A percentile compares a stretch with the other conserved stretches of the same genome.
Conservation (phyloP, 1,140 invertebrate genomes). For the Drosophila pachea region DNA sequence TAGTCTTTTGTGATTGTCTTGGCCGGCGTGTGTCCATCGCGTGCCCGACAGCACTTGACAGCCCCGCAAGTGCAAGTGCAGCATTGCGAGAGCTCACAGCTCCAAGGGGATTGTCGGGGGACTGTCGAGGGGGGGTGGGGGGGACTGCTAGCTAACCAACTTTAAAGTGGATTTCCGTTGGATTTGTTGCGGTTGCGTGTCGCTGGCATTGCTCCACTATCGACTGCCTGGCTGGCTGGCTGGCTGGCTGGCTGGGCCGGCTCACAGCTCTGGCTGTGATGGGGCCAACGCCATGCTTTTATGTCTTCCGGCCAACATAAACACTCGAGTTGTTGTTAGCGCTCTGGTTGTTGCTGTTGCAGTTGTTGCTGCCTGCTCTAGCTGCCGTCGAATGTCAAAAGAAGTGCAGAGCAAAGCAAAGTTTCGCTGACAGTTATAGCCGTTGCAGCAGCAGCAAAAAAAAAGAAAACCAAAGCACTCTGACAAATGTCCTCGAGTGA, state of each 20-base stretch:
- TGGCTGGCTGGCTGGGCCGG: not conserved
- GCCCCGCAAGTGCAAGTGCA: slow-evolving; percentile 66
- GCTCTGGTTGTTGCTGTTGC: not conserved
- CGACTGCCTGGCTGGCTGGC: slow-evolving; percentile 13
- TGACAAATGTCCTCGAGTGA: slow-evolving; percentile 63
- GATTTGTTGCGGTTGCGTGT: slow-evolving; percentile 76
- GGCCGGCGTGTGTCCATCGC: slow-evolving; percentile 61
- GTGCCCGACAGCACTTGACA: slow-evolving; percentile 71
- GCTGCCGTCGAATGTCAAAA: slow-evolving; percentile 41
- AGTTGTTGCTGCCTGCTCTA: slow-evolving; percentile 18
- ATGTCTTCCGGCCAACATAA: slow-evolving; percentile 78
- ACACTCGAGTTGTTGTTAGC: slow-evolving; percentile 64
- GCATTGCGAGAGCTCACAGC: slow-evolving; percentile 10
- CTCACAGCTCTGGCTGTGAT: slow-evolving; percentile 6
- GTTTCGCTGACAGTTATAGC: slow-evolving; percentile 68
- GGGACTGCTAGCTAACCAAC: slow-evolving; percentile 45
- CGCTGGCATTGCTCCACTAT: slow-evolving; percentile 57
- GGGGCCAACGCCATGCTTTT: slow-evolving; percentile 59
- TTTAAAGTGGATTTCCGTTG: slow-evolving; percentile 76
- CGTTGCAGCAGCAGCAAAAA: slow-evolving; percentile 45
- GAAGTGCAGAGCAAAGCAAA: slow-evolving; percentile 50
- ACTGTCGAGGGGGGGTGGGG: not conserved
- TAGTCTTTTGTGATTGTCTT: slow-evolving; percentile 54
- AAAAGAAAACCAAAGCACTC: slow-evolving; percentile 52
- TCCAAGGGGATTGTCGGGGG: not conserved